Conservation (phyloP, 2,797 vertebrate species). For the Gymnoscopelus braueri region DNA sequence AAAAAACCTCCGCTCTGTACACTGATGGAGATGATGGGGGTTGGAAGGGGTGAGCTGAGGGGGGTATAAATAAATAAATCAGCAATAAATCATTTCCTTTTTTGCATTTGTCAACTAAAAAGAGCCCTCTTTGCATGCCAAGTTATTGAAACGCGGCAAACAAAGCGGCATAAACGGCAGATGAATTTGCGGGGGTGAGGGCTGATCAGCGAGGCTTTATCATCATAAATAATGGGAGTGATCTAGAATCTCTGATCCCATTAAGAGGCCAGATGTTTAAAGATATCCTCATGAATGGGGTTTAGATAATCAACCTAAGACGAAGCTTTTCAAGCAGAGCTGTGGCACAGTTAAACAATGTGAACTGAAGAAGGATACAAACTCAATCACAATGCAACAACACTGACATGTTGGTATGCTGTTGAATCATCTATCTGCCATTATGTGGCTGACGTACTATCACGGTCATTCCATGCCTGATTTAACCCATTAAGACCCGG, state of each 20-base stretch:
- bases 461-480: too few species aligned
- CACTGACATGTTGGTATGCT: constrained; percentile 16
- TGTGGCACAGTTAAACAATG: constrained; percentile 47
- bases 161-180: constrained; percentile 76
- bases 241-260: constrained; percentile 79
- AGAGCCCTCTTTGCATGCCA: constrained; percentile 80
- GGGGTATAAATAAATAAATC: constrained; percentile 79
- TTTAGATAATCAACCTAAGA: constrained; percentile 70
- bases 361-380: constrained; percentile 27
- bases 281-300: constrained; percentile 73
- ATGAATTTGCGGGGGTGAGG: constrained; percentile 77
- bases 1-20: constrained; percentile 76
- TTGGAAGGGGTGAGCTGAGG: constrained; percentile 66
- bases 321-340: constrained; percentile 44
- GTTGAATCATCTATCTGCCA: constrained; percentile 8
- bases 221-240: constrained; percentile 77
- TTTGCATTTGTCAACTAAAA: constrained; percentile 85
- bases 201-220: constrained; percentile 74
- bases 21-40: constrained; percentile 77
- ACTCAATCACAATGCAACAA: constrained; percentile 31
- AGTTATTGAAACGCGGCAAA: constrained; percentile 80
- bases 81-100: constrained; percentile 84
- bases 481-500: too few species aligned
- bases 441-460: too few species aligned
- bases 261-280: constrained; percentile 80